These are phyloP conservation scores for Neoascia interrupta DNA, from an alignment of 2,888 invertebrate species.

Conservation along the genomic window DNA sequence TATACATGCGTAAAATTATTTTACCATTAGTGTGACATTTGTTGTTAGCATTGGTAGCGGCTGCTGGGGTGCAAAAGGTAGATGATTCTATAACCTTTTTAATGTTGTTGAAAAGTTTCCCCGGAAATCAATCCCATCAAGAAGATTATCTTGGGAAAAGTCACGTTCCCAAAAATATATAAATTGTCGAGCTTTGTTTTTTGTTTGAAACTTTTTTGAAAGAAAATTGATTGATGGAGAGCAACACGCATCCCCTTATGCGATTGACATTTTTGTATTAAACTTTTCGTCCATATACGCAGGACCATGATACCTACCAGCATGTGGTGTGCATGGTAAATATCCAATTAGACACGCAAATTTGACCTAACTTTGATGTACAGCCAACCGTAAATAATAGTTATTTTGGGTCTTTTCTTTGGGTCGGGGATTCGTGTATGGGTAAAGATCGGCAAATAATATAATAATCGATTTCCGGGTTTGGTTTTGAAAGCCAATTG, in stretches of 20 bases:
- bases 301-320: background rate
- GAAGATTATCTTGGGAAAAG: constrained; percentile 14
- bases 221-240: constrained; percentile 34
- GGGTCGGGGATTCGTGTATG: too few species aligned
- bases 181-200: background rate
- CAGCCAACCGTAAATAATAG: constrained; percentile 12
- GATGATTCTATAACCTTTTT: background rate
- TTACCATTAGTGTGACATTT: constrained; percentile 49
- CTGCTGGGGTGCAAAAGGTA: too few species aligned
- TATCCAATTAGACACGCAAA: constrained; percentile 30
- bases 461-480: too few species aligned
- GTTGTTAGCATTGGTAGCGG: constrained; percentile 31
- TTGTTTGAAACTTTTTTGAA: background rate
- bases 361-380: constrained; percentile 16
- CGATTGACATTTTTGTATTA: constrained; percentile 18
- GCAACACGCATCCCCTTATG: background rate
- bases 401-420: constrained; percentile 9
- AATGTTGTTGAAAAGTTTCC: constrained; percentile 18
- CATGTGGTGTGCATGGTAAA: constrained; percentile 20
- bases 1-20: constrained; percentile 52
- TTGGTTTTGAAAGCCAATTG: too few species aligned
- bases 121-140: constrained; percentile 14
- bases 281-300: background rate
- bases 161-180: constrained; percentile 12
- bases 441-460: too few species aligned